Base-by-base conservation (phyloP, 2,888 invertebrate genomes). In the Cremastinae sp. region DNA sequence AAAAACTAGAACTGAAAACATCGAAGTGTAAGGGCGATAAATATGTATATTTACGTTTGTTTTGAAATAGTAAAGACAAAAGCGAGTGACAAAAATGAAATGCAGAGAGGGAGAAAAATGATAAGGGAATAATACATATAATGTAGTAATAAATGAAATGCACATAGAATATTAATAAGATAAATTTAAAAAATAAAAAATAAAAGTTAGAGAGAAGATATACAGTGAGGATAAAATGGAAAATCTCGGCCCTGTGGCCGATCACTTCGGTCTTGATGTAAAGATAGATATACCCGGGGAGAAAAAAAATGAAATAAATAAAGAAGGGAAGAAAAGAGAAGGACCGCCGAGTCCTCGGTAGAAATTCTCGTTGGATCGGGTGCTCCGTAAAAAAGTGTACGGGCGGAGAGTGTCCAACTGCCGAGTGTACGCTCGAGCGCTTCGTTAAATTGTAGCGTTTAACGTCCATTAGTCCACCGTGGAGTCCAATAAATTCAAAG, bases 381-480 rank as follows among this genome's bases (percentile, higher is more conserved):
- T n/a, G n/a, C 51, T 12, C 36, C 12, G 18, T 20, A 10, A 28
- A 28, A 28, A 53, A 41, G 28, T 16, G 34, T 38, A 28, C 36
- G 28, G 38, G 51, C 9, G 47, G 47, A 41, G 45, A 59, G 64
- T 69, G 14, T 64, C 53, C 45, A 76, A 64, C 72, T 64, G 51
- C 12, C 47, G 36, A 62, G 45, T 73, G 78, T 49, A 61, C 75
- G 78, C 61, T 79, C 70, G 75, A 68, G 61, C 59, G 75, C 74
- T 68, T 75, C 62, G 62, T 71, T 64, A 78, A 80, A 81, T 74
- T 78, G 78, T 64, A 73, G 74, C 75, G 81, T 80, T 82, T 79
- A 82, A 79, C 78, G 72, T 65, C 80, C 75, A 76, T 81, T 81
- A 81, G 77, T 74, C 69, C 65, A 76, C 76, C 79, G 61, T 79